Conservation (phyloP, 23 tunicate species). For the Ascidia mentula region DNA sequence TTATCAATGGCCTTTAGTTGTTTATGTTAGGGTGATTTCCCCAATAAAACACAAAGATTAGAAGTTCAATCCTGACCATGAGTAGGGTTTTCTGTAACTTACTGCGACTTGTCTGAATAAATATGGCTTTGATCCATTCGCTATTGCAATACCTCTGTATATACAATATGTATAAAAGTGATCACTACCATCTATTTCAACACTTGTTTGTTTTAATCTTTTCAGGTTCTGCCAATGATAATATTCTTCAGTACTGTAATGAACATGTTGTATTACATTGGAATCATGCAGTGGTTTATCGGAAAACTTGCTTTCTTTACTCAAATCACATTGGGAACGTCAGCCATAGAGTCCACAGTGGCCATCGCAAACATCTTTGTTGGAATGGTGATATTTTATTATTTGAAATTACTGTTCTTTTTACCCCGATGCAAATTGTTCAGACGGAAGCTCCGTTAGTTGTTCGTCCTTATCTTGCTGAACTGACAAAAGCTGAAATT, state of each 20-base stretch:
- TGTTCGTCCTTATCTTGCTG: conserved; percentile 64
- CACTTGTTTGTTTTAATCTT: background rate
- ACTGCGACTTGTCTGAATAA: too few relatives aligned
- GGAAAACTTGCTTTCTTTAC: conserved; percentile 65
- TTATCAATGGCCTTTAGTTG: too few relatives aligned
- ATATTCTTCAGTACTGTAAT: conserved; percentile 72
- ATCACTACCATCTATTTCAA: too few relatives aligned
- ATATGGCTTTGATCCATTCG: too few relatives aligned
- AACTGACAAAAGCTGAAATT: conserved; percentile 69
- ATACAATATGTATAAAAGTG: too few relatives aligned
- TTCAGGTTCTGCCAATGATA: conserved; percentile 74
- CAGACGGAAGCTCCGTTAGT: conserved; percentile 86
- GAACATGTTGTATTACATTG: conserved; percentile 70
- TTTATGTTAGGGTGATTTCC: too few relatives aligned
- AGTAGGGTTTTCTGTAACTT: too few relatives aligned
- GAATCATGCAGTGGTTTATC: conserved; percentile 91
- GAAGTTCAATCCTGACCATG: too few relatives aligned
- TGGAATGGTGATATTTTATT: conserved; percentile 53
- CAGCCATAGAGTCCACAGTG: conserved; percentile 79
- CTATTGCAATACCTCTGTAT: too few relatives aligned
- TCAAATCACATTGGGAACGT: conserved; percentile 65
- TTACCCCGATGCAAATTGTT: background rate
- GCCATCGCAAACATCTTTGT: conserved; percentile 89
- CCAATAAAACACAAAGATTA: too few relatives aligned
- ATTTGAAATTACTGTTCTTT: background rate